Conservation (phyloP, 1,140 invertebrate species). For the Physella acuta region DNA sequence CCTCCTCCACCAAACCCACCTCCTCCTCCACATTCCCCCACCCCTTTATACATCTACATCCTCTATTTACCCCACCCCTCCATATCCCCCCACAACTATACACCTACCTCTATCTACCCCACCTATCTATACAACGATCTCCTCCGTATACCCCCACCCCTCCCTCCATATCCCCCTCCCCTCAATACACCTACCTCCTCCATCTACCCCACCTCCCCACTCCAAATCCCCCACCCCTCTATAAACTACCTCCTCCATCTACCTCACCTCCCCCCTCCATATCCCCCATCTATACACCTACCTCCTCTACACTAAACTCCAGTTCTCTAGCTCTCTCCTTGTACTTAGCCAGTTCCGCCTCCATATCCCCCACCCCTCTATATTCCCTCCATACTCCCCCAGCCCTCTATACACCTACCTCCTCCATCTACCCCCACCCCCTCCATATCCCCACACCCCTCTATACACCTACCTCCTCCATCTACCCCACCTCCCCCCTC, state of each 20-base stretch:
- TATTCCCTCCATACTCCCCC: too few species aligned
- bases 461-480: not conserved
- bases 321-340: conserved; percentile 42
- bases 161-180: too few species aligned
- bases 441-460: not conserved
- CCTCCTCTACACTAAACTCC: conserved; percentile 48
- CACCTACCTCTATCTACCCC: too few species aligned
- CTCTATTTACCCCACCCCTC: not conserved
- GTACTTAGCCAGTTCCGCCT: conserved; percentile 29
- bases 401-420: not conserved
- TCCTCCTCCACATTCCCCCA: not conserved
- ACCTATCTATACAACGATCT: not conserved
- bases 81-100: not conserved
- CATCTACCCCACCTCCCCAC: not conserved
- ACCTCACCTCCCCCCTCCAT: not conserved
- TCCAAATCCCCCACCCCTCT: not conserved
- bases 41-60: too few species aligned
- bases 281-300: conserved; percentile 25
- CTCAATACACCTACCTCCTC: not conserved
- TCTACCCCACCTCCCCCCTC: not conserved
- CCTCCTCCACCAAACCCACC: not conserved
- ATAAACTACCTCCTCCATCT: not conserved
- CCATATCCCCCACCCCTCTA: conserved; percentile 11
- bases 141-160: not conserved
- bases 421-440: not conserved